Percentiles rank a stretch among this genome's conserved stretches.
These are phyloP conservation scores for Gulo gulo DNA, from an alignment of 2,113 vertebrate species.

Conservation along the genomic window DNA sequence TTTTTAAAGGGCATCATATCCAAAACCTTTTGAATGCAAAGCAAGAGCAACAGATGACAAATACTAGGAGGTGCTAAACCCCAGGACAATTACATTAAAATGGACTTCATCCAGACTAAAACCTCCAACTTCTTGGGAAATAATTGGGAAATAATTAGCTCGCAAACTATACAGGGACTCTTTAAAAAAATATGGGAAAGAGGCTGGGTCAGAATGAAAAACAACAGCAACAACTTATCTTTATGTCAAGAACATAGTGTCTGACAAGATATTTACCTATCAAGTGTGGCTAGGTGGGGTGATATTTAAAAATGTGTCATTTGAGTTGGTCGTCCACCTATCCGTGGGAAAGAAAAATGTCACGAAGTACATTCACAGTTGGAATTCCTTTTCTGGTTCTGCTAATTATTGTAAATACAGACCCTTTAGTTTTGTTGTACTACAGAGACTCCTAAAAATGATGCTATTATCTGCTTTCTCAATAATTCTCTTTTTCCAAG, in stretches of 20 bases:
- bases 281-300: background rate
- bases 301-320: background rate
- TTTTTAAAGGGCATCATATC: conserved; percentile 72
- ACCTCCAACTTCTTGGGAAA: conserved; percentile 37
- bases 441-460: conserved; percentile 1
- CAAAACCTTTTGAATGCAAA: conserved; percentile 71
- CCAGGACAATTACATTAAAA: conserved; percentile 13
- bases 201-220: background rate
- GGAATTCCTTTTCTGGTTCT: conserved; percentile 23
- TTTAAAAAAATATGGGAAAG: background rate
- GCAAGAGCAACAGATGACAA: conserved; percentile 50
- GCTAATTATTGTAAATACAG: conserved; percentile 36
- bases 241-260: background rate
- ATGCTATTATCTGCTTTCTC: background rate
- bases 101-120: conserved; percentile 13
- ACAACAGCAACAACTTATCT: background rate
- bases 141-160: conserved; percentile 21
- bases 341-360: background rate
- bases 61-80: conserved; percentile 32
- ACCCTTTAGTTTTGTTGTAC: background rate
- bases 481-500: background rate
- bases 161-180: conserved; percentile 12
- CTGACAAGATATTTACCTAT: background rate
- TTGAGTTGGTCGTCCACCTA: background rate
- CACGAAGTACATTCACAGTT: background rate